Percentiles rank a stretch among this genome's conserved stretches.
Conservation (phyloP, 2,113 vertebrate species). For the Prunella fulvescens region DNA sequence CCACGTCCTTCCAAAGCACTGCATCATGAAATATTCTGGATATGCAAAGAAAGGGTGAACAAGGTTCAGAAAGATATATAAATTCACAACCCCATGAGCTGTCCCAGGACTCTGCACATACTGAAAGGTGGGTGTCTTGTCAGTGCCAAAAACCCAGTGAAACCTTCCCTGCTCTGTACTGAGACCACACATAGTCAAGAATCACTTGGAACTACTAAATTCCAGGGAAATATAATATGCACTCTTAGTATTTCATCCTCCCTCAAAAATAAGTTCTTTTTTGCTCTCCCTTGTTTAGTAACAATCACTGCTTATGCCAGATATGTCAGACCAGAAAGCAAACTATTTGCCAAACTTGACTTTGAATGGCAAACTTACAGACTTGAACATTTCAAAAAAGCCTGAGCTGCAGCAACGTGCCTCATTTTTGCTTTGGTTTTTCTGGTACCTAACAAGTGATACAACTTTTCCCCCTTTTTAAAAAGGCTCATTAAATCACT, state of each 20-base stretch:
- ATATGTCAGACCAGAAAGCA: neutral
- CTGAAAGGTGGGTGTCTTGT: neutral
- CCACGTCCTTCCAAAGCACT: neutral
- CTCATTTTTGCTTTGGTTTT: neutral
- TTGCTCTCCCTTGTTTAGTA: neutral
- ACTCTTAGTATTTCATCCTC: neutral
- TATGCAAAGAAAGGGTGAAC: neutral
- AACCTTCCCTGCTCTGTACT: neutral
- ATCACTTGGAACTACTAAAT: neutral
- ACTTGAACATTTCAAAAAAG: neutral
- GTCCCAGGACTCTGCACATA: neutral
- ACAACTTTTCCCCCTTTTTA: neutral
- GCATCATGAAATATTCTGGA: neutral
- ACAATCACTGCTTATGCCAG: neutral
- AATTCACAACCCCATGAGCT: neutral
- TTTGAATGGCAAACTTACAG: neutral
- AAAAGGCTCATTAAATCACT: neutral
- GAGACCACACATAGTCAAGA: neutral
- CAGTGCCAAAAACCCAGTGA: neutral
- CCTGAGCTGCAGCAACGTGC: neutral
- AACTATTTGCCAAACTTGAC: neutral
- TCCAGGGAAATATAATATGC: neutral
- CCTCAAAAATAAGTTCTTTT: neutral
- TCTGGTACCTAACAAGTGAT: neutral
- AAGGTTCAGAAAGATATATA: neutral